Conservation (phyloP, 2,113 vertebrate genomes). For the Echinops telfairi region DNA sequence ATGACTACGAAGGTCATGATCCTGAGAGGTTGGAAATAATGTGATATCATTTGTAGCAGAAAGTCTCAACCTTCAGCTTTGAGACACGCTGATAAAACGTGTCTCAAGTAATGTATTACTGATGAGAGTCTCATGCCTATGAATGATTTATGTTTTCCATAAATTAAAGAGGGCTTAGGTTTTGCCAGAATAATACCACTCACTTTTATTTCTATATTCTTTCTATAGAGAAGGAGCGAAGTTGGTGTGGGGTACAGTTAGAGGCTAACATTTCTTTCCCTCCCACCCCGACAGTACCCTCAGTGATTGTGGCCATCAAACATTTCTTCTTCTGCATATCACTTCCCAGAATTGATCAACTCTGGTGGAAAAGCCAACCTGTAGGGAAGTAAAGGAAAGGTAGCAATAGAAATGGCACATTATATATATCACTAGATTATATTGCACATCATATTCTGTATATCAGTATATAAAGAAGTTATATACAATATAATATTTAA, state of each 20-base stretch:
- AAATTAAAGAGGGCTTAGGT: slow-evolving; percentile 73
- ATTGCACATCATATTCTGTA: too few relatives aligned
- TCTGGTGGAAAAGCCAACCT: neutral
- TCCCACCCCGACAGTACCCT: neutral
- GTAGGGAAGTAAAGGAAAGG: neutral
- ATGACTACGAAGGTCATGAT: neutral
- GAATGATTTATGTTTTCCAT: slow-evolving; percentile 71
- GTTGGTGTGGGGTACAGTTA: neutral
- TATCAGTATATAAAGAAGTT: neutral
- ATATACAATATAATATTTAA: neutral
- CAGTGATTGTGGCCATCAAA: neutral
- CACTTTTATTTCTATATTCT: slow-evolving; percentile 26
- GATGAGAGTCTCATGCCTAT: slow-evolving; percentile 36
- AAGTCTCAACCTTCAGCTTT: slow-evolving; percentile 39
- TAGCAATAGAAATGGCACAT: neutral
- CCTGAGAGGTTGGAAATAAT: neutral
- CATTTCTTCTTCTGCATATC: neutral
- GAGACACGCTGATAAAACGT: slow-evolving; percentile 34
- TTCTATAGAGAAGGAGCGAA: slow-evolving; percentile 16
- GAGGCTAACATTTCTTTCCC: neutral
- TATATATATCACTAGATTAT: neutral
- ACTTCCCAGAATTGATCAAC: neutral
- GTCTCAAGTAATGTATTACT: slow-evolving; percentile 37
- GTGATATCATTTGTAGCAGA: slow-evolving; percentile 2
- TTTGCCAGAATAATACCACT: neutral